Evolutionary conservation across 2,113 vertebrate species (phyloP).

Genomic region (Entomyzon cyanotis): DNA sequence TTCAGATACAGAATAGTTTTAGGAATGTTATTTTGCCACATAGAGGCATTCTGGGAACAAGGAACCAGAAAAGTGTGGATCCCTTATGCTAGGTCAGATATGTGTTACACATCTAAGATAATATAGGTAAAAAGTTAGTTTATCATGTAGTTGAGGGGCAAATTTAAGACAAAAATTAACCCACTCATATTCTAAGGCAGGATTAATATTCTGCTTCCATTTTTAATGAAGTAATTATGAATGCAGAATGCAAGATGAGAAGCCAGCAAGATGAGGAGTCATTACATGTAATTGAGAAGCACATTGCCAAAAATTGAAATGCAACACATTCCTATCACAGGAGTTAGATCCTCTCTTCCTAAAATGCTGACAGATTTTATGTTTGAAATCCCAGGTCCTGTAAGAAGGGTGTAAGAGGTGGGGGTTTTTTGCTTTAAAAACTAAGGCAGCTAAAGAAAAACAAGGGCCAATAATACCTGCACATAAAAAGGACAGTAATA

Average conservation of each 20-base stretch:
- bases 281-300: not conserved
- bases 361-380: not conserved
- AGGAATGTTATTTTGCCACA: not conserved
- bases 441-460: not conserved
- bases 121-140: fast-evolving
- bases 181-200: not conserved
- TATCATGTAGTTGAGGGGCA: not conserved
- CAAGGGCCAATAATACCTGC: not conserved
- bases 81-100: not conserved
- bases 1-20: not conserved
- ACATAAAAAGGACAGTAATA: not conserved
- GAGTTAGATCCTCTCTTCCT: not conserved
- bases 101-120: not conserved
- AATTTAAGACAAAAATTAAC: not conserved
- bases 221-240: not conserved
- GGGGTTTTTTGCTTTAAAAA: not conserved
- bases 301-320: not conserved
- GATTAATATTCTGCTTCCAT: not conserved
- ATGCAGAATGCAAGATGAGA: not conserved
- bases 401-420: not conserved
- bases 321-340: not conserved
- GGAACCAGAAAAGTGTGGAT: not conserved
- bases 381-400: not conserved
- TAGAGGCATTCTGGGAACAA: not conserved
- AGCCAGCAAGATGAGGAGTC: not conserved